These are phyloP conservation scores for Pristionchus exspectatus DNA, from an alignment of 2,888 invertebrate genomes.

Conservation along the genomic window DNA sequence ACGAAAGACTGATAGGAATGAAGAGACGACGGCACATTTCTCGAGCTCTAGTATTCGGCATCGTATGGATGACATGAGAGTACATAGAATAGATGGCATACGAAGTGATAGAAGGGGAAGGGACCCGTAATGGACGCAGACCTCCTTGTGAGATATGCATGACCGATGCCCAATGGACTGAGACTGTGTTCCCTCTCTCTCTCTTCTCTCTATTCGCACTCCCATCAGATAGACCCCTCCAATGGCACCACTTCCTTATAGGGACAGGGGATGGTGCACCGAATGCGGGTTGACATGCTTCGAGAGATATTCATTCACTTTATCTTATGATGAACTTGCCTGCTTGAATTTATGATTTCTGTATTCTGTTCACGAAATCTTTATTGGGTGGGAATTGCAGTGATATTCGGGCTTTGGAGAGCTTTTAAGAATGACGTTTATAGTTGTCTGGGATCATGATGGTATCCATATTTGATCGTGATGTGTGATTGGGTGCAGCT, in stretches of 20 bases:
- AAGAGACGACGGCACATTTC: too few species aligned
- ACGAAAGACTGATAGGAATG: too few species aligned
- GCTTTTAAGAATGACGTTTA: too few species aligned
- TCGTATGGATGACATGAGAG: not conserved
- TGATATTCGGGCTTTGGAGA: too few species aligned
- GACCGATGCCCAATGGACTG: conserved; percentile 17
- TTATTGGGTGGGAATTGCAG: too few species aligned
- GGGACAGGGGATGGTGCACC: not conserved
- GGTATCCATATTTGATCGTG: not conserved
- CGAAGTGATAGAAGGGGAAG: not conserved
- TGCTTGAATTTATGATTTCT: too few species aligned
- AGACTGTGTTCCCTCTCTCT: not conserved
- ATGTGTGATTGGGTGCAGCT: not conserved
- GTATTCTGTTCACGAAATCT: too few species aligned
- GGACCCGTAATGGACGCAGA: conserved; percentile 10
- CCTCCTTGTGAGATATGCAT: conserved; percentile 22
- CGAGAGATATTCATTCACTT: too few species aligned
- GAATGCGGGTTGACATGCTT: not conserved
- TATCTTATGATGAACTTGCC: too few species aligned
- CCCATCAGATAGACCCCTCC: conserved; percentile 10
- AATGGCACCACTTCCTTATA: conserved; percentile 25
- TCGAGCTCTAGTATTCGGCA: too few species aligned
- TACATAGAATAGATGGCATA: not conserved
- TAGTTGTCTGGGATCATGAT: not conserved
- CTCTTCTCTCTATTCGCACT: not conserved